A percentile compares a stretch with the other conserved stretches of the same genome.
Evolutionary conservation across 1,140 invertebrate species (phyloP).

Genomic region (Diuraphis noxia): DNA sequence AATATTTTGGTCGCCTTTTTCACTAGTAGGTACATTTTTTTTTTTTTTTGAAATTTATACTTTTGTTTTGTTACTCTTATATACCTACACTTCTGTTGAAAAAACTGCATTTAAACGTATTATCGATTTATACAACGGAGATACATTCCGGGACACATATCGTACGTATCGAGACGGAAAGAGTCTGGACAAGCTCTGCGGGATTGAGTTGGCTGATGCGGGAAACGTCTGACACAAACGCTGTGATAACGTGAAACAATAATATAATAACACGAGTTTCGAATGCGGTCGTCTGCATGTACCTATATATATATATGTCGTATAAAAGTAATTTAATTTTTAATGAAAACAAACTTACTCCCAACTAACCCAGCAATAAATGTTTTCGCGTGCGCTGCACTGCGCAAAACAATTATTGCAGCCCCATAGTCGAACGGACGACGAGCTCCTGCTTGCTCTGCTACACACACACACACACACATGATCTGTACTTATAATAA

Average conservation of each 20-base stretch:
- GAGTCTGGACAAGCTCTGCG: not conserved
- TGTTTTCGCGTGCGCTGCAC: not conserved
- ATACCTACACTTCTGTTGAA: not conserved
- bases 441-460: not conserved
- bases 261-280: not conserved
- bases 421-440: not conserved
- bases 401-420: not conserved
- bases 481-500: not conserved
- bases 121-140: not conserved
- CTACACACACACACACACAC: not conserved
- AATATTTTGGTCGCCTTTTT: not conserved
- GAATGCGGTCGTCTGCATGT: not conserved
- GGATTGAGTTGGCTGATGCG: not conserved
- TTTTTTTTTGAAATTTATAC: not conserved
- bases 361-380: not conserved
- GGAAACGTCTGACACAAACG: not conserved
- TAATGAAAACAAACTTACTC: slow-evolving; percentile 1
- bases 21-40: not conserved
- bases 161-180: not conserved
- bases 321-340: slow-evolving; percentile 11
- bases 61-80: not conserved
- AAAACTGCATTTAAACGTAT: not conserved
- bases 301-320: too few species aligned
- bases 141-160: not conserved
- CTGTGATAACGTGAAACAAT: not conserved